Evolutionary conservation across 92 coral and sea anemone species (phyloP).

Genomic region (Palythoa grandiflora): DNA sequence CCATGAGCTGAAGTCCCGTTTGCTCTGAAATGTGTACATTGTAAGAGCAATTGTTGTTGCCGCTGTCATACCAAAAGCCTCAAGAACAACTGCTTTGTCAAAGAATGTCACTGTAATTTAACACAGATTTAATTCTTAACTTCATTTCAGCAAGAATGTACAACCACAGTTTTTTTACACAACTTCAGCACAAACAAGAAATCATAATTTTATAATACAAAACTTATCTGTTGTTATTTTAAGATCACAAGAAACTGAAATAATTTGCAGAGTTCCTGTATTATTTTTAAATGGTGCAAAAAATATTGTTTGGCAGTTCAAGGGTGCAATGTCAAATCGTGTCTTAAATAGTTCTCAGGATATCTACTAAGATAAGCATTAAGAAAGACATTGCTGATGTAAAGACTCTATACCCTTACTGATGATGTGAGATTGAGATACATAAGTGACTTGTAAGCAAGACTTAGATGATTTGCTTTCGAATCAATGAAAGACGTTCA

Average conservation of each 20-base stretch:
- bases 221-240: too few species aligned
- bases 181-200: not conserved
- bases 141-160: not conserved
- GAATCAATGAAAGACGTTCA: slow-evolving; percentile 53
- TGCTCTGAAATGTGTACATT: slow-evolving; percentile 96
- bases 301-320: too few species aligned
- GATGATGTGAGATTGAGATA: slow-evolving; percentile 11
- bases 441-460: not conserved
- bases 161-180: not conserved
- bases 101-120: slow-evolving; percentile 84
- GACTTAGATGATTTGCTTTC: slow-evolving; percentile 25
- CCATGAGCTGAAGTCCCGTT: slow-evolving; percentile 97
- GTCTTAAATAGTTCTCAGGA: too few species aligned
- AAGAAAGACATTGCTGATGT: too few species aligned
- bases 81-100: slow-evolving; percentile 91
- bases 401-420: not conserved
- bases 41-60: slow-evolving; percentile 97
- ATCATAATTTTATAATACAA: too few species aligned
- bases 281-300: not conserved
- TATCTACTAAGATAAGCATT: too few species aligned
- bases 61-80: slow-evolving; percentile 95
- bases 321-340: too few species aligned
- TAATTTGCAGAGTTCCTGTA: too few species aligned
- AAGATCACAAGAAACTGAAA: too few species aligned
- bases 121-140: not conserved